phyloP scores from a whole-genome alignment of 1,140 invertebrate species.

The Brachionus plicatilis region DNA sequence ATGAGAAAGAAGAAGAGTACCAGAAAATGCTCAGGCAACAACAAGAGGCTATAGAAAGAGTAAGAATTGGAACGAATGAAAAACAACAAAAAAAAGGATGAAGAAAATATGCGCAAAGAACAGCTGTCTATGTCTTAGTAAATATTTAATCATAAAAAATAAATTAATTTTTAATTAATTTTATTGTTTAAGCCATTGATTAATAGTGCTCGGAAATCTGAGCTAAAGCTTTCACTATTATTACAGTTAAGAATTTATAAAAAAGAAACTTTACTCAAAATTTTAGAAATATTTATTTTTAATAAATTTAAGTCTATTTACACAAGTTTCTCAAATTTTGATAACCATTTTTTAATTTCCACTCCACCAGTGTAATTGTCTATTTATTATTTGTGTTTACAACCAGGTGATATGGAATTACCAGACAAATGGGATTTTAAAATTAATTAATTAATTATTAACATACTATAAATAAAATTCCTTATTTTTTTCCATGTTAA shows the following conservation, averaged over 20 bases:
- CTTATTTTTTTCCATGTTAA: too few species aligned
- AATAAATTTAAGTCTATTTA: conserved; percentile 43
- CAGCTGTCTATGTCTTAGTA: conserved; percentile 43
- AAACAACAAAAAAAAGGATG: conserved; percentile 45
- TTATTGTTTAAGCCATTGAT: conserved; percentile 16
- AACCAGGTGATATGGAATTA: conserved; percentile 69
- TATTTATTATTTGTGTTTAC: conserved; percentile 55
- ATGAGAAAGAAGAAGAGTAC: conserved; percentile 45
- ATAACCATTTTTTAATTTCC: conserved; percentile 55
- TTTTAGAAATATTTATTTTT: conserved; percentile 20
- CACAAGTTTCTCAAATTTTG: conserved; percentile 49
- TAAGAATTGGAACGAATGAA: conserved; percentile 43
- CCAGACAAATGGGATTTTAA: conserved; percentile 54
- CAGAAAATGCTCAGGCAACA: background rate
- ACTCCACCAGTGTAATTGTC: conserved; percentile 62
- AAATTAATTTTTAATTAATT: background rate
- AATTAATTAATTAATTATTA: too few species aligned
- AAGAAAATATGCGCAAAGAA: conserved; percentile 45
- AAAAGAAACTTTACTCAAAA: background rate
- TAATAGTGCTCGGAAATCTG: background rate
- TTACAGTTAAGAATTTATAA: background rate
- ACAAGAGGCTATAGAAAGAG: conserved; percentile 43
- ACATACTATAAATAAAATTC: too few species aligned
- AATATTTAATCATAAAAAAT: background rate
- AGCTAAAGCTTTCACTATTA: background rate